phyloP scores from a whole-genome alignment of 2,113 vertebrate species.

The Syrrhaptes paradoxus region DNA sequence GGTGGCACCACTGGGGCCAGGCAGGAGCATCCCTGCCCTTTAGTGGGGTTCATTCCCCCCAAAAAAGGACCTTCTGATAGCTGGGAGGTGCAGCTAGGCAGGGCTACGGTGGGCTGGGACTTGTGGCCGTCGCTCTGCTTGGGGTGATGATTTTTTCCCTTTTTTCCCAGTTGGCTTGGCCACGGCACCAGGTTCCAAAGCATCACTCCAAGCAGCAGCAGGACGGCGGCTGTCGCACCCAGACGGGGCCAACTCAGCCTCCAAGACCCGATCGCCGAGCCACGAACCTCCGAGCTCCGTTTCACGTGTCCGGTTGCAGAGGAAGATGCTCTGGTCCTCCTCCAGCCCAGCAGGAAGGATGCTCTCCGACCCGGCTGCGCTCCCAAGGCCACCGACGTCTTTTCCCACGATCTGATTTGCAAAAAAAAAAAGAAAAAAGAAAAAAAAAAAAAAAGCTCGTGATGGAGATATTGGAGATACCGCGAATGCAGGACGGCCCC shows the following conservation, averaged over 20 bases:
- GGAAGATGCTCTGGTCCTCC: not conserved
- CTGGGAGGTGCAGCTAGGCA: accelerated
- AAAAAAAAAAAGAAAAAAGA: not conserved
- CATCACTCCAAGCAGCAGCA: not conserved
- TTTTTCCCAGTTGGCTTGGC: not conserved
- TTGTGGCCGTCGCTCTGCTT: accelerated
- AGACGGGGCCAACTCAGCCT: accelerated
- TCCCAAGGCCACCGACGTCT: accelerated
- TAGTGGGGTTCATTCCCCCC: not conserved
- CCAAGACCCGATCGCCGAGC: not conserved
- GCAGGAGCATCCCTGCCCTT: not conserved
- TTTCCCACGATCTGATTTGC: not conserved
- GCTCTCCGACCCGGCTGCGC: accelerated
- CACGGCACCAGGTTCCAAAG: not conserved
- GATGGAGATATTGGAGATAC: not conserved
- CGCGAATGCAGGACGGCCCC: accelerated
- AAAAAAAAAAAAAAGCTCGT: not conserved
- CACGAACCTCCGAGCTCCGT: not conserved
- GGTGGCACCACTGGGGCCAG: not conserved
- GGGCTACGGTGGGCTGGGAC: not conserved
- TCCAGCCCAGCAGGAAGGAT: not conserved
- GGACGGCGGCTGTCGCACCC: not conserved
- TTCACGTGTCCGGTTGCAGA: not conserved
- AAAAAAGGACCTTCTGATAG: not conserved
- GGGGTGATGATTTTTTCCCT: not conserved